Base-by-base conservation (phyloP, 2,113 vertebrate genomes). In the Vanacampus margaritifer region DNA sequence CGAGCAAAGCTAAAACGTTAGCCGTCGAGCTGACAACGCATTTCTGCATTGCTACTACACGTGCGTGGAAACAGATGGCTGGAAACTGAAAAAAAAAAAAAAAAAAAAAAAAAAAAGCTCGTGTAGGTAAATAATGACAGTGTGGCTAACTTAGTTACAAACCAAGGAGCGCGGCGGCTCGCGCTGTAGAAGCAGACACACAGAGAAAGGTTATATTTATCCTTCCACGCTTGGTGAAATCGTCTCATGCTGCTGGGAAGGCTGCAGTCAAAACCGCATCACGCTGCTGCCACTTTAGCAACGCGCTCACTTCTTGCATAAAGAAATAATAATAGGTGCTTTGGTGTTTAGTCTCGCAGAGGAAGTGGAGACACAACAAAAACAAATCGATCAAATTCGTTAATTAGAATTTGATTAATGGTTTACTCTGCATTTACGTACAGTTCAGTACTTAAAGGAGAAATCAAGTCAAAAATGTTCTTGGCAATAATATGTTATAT, bases 201-300 rank as follows among this genome's bases (percentile, higher is more conserved):
- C 67, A 64, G 54, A 65, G 43, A 60, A 60, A 54, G 41, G 76
- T 65, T 85, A 80, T 79, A 84, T 87, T 83, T 85, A 89, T 81
- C 75, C 72, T 54, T 75, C 68, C 53, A 3, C 81, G 71, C 65
- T n/a, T 76, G 78, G 77, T 83, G 80, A 83, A 83, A 83, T 86
- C 59, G 82, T 80, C 69, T 60, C 46, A 60, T 53, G 14, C 64
- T 39, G 67, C 50, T 35, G 26, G 32, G 71, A 56, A 60, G 69
- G n/a, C 64, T 17, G 35, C 57, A 74, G 74, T 71, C 59, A 62
- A n/a, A 63, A 77, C 66, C 72, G 68, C 62, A 76, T 71, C 82
- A 80, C 67, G 65, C 76, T 48, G 69, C 73, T 24, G 37, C 48
- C 67, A 67, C 67, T 72, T 64, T 69, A 54, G 36, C 39, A 28